Evolutionary conservation across 2,888 invertebrate genomes (phyloP), one percentile per base, ranked within the genome.

Genomic region (Epicampocera succincta): DNA sequence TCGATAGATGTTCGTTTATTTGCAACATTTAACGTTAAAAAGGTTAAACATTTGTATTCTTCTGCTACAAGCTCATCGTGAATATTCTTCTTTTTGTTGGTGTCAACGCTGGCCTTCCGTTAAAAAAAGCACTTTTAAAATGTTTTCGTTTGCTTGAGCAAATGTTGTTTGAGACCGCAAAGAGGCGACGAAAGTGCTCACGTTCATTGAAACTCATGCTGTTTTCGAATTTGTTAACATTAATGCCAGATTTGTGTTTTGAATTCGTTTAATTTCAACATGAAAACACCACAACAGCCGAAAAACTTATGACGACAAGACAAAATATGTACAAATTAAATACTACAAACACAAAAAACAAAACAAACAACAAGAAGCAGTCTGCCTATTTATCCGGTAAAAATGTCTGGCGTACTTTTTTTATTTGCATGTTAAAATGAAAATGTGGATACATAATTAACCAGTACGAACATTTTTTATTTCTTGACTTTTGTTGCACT

Each of bases 211-310:
- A 71, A 78, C 74, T 71, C 74, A 82, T 74, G 82, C 66, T 82
- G 82, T 78, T 82, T 78, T 75, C 78, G 71, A 75, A 82, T 78
- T 82, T 82, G 82, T 82, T 78, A 82, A 82, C 82, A 82, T 71
- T 78, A 75, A 75, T 82, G 74, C 74, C 68, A 71, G 78, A 82
- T 71, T 82, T 78, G 71, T 82, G 78, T 75, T 82, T 78, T 82
- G 82, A 78, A 82, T 82, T 78, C 75, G 74, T 78, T 66, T 61
- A 78, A 69, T 82, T 82, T 60, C 71, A 75, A 78, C 61, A 65
- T 65, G 46, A 52, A 74, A 71, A 54, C 63, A 66, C 46, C 58
- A 60, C 44, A 21, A 54, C 44, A 38, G 65, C 25, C 38, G 25
- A 74, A 72, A 54, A 73, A 75, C 21, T 6, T 54, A 15, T 33